phyloP scores from a whole-genome alignment of 1,140 invertebrate species.

The Musca vetustissima region DNA sequence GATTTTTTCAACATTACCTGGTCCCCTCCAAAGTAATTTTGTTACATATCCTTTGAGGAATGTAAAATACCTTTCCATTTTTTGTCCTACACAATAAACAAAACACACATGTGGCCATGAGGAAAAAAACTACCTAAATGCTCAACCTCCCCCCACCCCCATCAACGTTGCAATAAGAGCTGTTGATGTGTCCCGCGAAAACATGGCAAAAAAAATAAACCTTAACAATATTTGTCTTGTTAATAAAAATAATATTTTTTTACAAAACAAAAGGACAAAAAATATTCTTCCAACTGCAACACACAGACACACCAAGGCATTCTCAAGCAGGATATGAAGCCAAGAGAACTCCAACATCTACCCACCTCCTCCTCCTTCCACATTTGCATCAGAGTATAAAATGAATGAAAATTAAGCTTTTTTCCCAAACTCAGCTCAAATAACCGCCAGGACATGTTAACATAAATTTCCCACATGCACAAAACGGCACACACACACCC shows the following conservation, averaged over 20 bases:
- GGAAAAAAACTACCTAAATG: no score
- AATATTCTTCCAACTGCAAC: no score
- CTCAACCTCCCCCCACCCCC: background rate
- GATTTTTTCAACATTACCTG: no score
- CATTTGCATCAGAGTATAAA: background rate
- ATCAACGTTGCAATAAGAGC: background rate
- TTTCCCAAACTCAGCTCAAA: background rate
- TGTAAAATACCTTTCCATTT: no score
- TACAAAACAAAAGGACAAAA: background rate
- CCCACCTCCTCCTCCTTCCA: background rate
- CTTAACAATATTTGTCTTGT: slow-evolving; percentile 43
- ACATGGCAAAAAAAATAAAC: background rate
- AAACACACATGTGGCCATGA: no score
- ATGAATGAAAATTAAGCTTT: slow-evolving; percentile 21
- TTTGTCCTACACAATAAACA: no score
- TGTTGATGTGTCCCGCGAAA: background rate
- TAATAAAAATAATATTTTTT: slow-evolving; percentile 32
- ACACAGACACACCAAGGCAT: background rate
- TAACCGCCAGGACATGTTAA: background rate
- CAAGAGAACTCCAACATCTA: no score
- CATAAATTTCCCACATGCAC: no score
- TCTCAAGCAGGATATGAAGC: background rate
- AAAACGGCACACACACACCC: no score
- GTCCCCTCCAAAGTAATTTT: no score
- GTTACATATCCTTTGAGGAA: no score